Base-by-base conservation (phyloP, 2,888 invertebrate genomes). In the Hartigia nigra region DNA sequence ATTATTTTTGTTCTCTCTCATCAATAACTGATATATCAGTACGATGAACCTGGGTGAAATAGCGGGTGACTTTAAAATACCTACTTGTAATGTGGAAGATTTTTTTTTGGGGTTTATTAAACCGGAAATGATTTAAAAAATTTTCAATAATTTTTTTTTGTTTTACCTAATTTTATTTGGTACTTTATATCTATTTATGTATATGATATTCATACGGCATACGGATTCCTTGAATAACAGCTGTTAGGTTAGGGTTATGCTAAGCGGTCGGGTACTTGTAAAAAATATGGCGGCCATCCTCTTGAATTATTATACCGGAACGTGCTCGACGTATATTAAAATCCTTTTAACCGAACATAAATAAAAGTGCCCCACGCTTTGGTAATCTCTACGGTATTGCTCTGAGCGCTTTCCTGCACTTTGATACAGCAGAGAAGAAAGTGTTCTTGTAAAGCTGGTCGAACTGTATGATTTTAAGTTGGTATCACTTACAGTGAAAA, bases 271-370 rank as follows among this genome's bases (percentile, higher is more conserved):
- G 39, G 39, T 55, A 55, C 14, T 5, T 76, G 78, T 79, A 74
- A 74, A 78, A 86, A 86, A 86, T 87, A 85, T 84, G 84, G 86
- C 80, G 77, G 80, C 81, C 81, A 85, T 85, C 83, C 80, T 83
- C 85, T 84, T 85, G 86, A 90, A 88, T 88, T 87, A 87, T 86
- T 81, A 82, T 81, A 74, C 79, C 76, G 55, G 78, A 80, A 81
- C 81, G 81, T 82, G 80, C 84, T 82, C 82, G 86, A 84, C 85
- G 85, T 85, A 86, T 86, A 88, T 88, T 88, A 88, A 88, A 88
- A 88, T 90, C 88, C 87, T 87, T 88, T 89, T 88, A 89, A 88
- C 86, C 85, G 84, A 82, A 81, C 87, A 87, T 89, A 90, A 90
- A 90, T 89, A 90, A 88, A 84, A 81, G 81, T 81, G 69, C 78